Evolutionary conservation across 2,888 invertebrate genomes (phyloP).

Genomic region (Dryobotodes eremita): DNA sequence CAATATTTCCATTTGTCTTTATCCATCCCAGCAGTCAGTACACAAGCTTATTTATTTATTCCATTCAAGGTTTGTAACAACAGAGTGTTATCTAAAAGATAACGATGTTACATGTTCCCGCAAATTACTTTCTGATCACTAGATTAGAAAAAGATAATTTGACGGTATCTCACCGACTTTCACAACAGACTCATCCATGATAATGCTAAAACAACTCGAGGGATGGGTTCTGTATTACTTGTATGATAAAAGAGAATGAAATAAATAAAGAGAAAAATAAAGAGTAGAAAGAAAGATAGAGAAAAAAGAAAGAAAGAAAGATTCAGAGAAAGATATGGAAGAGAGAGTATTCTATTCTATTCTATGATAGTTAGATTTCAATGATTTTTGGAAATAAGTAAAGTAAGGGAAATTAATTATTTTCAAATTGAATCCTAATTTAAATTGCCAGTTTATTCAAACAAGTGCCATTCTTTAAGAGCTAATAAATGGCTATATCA

Average conservation of each 20-base stretch:
- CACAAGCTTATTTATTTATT: constrained; percentile 20
- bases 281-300: no score
- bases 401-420: no score
- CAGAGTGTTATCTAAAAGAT: constrained; percentile 31
- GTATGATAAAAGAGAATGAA: no score
- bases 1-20: not conserved
- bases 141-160: constrained; percentile 1
- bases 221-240: not conserved
- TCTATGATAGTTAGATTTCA: not conserved
- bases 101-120: constrained; percentile 44
- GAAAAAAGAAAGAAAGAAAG: no score
- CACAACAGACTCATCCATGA: not conserved
- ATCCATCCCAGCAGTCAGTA: not conserved
- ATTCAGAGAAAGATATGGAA: no score
- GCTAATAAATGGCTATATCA: not conserved
- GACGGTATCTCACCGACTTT: not conserved
- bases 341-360: no score
- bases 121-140: constrained; percentile 55
- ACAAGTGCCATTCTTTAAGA: not conserved
- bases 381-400: not conserved
- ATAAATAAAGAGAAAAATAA: no score
- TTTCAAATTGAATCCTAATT: not conserved
- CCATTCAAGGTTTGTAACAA: constrained; percentile 4
- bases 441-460: not conserved
- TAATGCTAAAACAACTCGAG: not conserved